These are phyloP conservation scores for Littorina saxatilis DNA, from an alignment of 1,140 invertebrate genomes.

Conservation along the genomic window DNA sequence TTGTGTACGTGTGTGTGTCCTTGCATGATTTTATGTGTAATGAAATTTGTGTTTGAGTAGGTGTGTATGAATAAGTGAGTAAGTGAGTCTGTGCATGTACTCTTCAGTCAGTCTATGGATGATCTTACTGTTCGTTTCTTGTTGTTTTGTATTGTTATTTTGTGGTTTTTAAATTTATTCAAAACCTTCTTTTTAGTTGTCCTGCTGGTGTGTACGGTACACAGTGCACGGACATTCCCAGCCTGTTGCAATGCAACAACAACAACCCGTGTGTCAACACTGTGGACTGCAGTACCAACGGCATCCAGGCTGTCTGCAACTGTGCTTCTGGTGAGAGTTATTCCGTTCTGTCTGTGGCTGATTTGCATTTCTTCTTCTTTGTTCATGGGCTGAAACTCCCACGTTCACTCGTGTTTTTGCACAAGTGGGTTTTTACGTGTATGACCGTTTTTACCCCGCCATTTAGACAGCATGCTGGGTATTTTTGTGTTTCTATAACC, in stretches of 20 bases:
- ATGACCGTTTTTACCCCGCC: too few relatives aligned
- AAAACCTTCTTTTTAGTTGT: conserved; percentile 26
- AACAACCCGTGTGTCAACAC: conserved; percentile 37
- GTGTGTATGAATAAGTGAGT: too few relatives aligned
- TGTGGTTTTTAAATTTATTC: not conserved
- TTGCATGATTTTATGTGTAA: too few relatives aligned
- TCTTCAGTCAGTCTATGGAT: not conserved
- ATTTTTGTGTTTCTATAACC: too few relatives aligned
- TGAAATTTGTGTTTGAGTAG: not conserved
- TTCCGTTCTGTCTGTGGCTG: too few relatives aligned
- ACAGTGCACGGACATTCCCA: conserved; percentile 20
- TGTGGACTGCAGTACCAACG: not conserved
- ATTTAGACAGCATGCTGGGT: too few relatives aligned
- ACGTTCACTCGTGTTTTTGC: too few relatives aligned
- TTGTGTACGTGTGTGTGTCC: too few relatives aligned
- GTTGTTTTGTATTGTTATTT: not conserved
- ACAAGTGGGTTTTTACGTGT: too few relatives aligned
- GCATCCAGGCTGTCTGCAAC: conserved; percentile 18
- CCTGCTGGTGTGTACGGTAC: conserved; percentile 20
- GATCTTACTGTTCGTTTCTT: not conserved
- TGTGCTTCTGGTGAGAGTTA: conserved; percentile 25
- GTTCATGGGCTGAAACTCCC: too few relatives aligned
- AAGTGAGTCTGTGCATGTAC: not conserved
- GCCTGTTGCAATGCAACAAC: not conserved
- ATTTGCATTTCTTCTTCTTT: too few relatives aligned